Base-by-base conservation (phyloP, 2,113 vertebrate genomes). In the Neoarius graeffei region DNA sequence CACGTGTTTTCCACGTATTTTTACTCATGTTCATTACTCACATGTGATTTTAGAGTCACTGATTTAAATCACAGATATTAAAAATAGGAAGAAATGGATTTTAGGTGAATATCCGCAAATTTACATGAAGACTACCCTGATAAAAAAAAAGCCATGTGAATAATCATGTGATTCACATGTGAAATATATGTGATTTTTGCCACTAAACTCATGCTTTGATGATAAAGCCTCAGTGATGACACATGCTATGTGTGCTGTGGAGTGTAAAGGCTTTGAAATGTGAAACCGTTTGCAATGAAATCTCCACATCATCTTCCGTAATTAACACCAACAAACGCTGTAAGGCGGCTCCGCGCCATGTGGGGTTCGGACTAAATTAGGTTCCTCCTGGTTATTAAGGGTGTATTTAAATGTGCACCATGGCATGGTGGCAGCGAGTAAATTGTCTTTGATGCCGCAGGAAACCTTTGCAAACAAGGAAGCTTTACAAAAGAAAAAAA, bases 331-430 rank as follows among this genome's bases (percentile, higher is more conserved):
- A 85, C 81, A 59, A 50, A 42, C 19, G 23, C 81, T 81, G 87
- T 23, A n/a, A 62, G 69, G 35, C 66, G 42, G 89, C 71, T 54
- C 85, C 15, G 69, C 81, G 59, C 81, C 81, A 84, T 83, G 88
- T 89, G 83, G 82, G 77, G 73, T 81, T 54, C 1, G 81, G 62
- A 81, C 86, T 91, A 59, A 92, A 88, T 91, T 86, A 60, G 84
- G 57, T 69, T 87, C 50, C 80, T 88, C 89, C 87, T 90, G 86
- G 88, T 90, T 89, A 86, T 87, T 87, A 87, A 71, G 84, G 81
- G 82, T 64, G 82, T 74, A 82, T 90, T 92, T 83, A 90, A 89
- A 91, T 80, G 85, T 81, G 86, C 81, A 59, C 83, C 71, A 42
- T 82, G 77, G 81, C 83, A 87, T 83, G 62, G 48, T 82, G 84